phyloP scores from a whole-genome alignment of 2,113 vertebrate genomes.

The Spheniscus mendiculus region DNA sequence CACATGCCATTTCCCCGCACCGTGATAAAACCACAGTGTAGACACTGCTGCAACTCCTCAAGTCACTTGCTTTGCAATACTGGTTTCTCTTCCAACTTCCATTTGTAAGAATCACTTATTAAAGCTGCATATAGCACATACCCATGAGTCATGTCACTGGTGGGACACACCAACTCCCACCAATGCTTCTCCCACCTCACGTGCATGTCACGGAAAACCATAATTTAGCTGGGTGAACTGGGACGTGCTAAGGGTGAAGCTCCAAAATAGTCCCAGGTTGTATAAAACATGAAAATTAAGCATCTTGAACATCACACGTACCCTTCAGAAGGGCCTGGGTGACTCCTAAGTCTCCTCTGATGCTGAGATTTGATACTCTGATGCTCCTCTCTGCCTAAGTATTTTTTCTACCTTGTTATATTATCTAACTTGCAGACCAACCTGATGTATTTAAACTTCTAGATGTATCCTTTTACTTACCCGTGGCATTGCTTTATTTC shows the following conservation, averaged over 20 bases:
- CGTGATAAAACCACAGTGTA: accelerated
- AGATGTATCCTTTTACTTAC: neutral
- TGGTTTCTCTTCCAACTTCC: accelerated
- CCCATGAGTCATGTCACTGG: accelerated
- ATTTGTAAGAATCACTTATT: accelerated
- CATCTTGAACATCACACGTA: accelerated
- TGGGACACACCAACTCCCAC: neutral
- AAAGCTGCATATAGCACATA: accelerated
- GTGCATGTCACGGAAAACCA: accelerated
- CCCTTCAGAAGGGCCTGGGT: neutral
- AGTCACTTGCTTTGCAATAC: neutral
- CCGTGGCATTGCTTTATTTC: neutral
- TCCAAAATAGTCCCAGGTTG: neutral
- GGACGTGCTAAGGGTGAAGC: neutral
- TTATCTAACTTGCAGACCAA: neutral
- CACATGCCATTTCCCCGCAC: accelerated
- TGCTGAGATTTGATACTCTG: neutral
- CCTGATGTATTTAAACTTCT: neutral
- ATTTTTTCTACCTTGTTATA: accelerated
- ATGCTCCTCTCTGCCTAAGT: neutral
- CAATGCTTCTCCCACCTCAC: neutral
- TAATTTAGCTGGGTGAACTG: neutral
- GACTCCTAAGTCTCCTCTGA: neutral
- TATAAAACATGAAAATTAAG: neutral
- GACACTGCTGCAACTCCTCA: neutral